A percentile compares a stretch with the other conserved stretches of the same genome.
These are phyloP conservation scores for Sphaeramia orbicularis DNA, from an alignment of 2,797 vertebrate species.

Conservation along the genomic window DNA sequence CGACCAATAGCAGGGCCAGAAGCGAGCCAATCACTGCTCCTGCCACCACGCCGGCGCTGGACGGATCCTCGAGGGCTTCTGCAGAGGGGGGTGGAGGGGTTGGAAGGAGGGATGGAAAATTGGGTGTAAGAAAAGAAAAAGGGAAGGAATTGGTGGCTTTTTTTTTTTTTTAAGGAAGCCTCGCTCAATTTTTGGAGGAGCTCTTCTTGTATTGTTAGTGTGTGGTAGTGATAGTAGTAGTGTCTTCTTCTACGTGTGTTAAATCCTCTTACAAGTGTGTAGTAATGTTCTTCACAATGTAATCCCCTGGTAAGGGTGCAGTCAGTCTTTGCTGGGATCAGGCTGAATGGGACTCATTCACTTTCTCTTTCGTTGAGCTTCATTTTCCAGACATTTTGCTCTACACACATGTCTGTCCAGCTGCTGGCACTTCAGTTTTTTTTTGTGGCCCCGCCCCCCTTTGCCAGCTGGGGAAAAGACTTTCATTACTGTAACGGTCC, in stretches of 20 bases:
- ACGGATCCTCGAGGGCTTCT: slow-evolving; percentile 82
- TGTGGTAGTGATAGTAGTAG: slow-evolving; percentile 55
- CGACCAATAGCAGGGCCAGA: slow-evolving; percentile 86
- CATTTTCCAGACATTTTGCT: slow-evolving; percentile 40
- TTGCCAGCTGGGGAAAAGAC: slow-evolving; percentile 39
- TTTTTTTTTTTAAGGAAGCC: slow-evolving; percentile 50
- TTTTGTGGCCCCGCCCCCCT: slow-evolving; percentile 21
- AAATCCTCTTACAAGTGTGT: slow-evolving; percentile 77
- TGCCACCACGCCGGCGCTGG: slow-evolving; percentile 86
- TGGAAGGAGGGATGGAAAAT: slow-evolving; percentile 65
- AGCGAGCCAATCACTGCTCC: slow-evolving; percentile 89
- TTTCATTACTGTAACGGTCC: slow-evolving; percentile 45
- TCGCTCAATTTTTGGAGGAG: slow-evolving; percentile 43
- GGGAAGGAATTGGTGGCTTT: slow-evolving; percentile 63
- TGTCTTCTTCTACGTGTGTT: slow-evolving; percentile 66
- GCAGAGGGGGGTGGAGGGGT: slow-evolving; percentile 76
- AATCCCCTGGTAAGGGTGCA: slow-evolving; percentile 64
- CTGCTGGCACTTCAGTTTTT: slow-evolving; percentile 45
- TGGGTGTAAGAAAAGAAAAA: slow-evolving; percentile 70
- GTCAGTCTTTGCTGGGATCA: slow-evolving; percentile 79
- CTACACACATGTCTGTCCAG: slow-evolving; percentile 51
- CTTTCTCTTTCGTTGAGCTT: slow-evolving; percentile 42
- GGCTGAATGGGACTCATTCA: slow-evolving; percentile 67
- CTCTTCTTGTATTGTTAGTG: slow-evolving; percentile 61
- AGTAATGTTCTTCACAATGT: slow-evolving; percentile 70